Evolutionary conservation across 92 coral and sea anemone genomes (phyloP).

Genomic region (Epizoanthus scotinus): DNA sequence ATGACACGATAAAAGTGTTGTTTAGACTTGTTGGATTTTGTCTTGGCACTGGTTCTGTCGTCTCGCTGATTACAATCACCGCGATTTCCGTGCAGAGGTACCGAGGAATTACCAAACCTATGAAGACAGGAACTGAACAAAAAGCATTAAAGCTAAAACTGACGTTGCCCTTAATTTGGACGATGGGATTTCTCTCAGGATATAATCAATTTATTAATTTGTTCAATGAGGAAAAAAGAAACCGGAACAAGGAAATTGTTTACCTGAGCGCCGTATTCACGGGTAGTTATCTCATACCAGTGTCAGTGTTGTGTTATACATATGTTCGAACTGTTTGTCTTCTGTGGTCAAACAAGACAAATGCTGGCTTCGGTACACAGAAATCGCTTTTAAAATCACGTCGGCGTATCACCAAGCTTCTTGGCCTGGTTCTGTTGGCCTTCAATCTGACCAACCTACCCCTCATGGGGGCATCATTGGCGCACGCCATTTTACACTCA

Average conservation of each 20-base stretch:
- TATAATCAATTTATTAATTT: too few species aligned
- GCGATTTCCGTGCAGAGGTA: slow-evolving; percentile 43
- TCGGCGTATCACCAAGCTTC: slow-evolving; percentile 43
- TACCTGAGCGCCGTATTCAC: background rate
- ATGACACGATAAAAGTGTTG: background rate
- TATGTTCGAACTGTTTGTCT: slow-evolving; percentile 29
- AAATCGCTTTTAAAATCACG: slow-evolving; percentile 44
- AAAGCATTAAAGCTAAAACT: slow-evolving; percentile 23
- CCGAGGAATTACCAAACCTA: slow-evolving; percentile 32
- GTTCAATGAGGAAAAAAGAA: background rate
- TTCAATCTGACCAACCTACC: slow-evolving; percentile 48
- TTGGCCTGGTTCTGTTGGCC: slow-evolving; percentile 38
- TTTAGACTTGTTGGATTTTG: background rate
- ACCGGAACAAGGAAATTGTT: slow-evolving; percentile 8
- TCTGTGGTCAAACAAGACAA: slow-evolving; percentile 30
- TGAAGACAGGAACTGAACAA: slow-evolving; percentile 37
- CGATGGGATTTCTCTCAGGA: background rate
- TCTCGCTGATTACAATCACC: slow-evolving; percentile 35
- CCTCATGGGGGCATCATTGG: slow-evolving; percentile 20
- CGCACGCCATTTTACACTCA: background rate
- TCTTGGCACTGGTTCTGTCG: background rate
- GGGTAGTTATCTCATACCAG: slow-evolving; percentile 32
- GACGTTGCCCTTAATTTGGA: slow-evolving; percentile 33
- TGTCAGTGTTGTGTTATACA: slow-evolving; percentile 27
- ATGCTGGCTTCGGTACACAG: slow-evolving; percentile 11